These are phyloP conservation scores for Deroplatys truncata DNA, from an alignment of 2,888 invertebrate species.

Conservation along the genomic window DNA sequence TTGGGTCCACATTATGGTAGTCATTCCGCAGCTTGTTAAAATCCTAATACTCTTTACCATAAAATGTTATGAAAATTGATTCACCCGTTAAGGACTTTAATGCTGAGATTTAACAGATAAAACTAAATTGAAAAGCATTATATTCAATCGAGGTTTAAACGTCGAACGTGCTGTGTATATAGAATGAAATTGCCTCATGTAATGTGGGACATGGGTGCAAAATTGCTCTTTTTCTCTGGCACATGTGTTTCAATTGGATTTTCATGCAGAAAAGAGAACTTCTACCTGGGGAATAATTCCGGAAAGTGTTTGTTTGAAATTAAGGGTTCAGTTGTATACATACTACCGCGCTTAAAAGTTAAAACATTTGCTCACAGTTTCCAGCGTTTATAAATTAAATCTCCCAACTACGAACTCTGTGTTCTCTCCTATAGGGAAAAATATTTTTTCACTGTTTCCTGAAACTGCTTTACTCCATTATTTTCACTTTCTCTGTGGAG, in stretches of 20 bases:
- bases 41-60: not conserved
- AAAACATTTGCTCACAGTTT: not conserved
- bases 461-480: not conserved
- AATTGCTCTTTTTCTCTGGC: not conserved
- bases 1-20: too few relatives aligned
- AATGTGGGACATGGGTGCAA: not conserved
- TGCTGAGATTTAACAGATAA: not conserved
- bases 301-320: not conserved
- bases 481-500: too few relatives aligned
- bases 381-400: not conserved
- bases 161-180: not conserved
- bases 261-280: not conserved
- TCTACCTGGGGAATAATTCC: not conserved
- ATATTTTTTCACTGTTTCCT: not conserved
- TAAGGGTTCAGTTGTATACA: not conserved
- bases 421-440: not conserved
- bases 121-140: not conserved
- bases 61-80: not conserved
- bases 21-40: too few relatives aligned
- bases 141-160: not conserved
- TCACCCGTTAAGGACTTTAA: not conserved
- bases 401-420: not conserved
- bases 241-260: not conserved
- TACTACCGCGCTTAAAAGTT: not conserved
- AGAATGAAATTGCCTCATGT: not conserved